Percentiles rank a stretch among this genome's conserved stretches.
Conservation (phyloP, 2,888 invertebrate species). For the Miltochrista miniata region DNA sequence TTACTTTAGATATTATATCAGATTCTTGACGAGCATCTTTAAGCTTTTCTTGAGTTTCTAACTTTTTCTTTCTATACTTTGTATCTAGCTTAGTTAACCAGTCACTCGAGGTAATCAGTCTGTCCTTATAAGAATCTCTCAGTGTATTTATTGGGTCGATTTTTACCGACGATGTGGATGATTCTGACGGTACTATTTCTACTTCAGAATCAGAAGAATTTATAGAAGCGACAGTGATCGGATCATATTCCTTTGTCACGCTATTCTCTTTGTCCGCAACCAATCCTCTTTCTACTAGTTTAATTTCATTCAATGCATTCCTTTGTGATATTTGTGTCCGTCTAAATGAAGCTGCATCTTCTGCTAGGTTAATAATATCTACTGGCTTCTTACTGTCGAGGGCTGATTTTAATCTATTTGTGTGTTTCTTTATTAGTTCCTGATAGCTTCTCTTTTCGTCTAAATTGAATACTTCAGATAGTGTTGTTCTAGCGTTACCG, state of each 20-base stretch:
- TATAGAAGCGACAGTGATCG: constrained; percentile 72
- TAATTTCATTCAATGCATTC: constrained; percentile 64
- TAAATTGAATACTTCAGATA: constrained; percentile 81
- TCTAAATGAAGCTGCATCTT: constrained; percentile 64
- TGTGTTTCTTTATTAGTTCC: constrained; percentile 75
- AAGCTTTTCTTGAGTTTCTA: constrained; percentile 70
- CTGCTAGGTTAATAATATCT: constrained; percentile 62
- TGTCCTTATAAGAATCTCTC: constrained; percentile 80
- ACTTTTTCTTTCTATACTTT: constrained; percentile 71
- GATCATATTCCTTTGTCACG: constrained; percentile 64
- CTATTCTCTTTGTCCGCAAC: constrained; percentile 55
- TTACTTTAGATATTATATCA: constrained; percentile 74
- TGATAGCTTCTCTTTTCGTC: constrained; percentile 83
- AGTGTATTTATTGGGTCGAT: constrained; percentile 82
- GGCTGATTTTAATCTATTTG: constrained; percentile 50
- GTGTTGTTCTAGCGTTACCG: constrained; percentile 62
- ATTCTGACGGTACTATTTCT: constrained; percentile 69
- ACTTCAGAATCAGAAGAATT: constrained; percentile 77
- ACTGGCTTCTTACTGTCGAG: constrained; percentile 44
- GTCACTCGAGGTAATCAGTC: constrained; percentile 71
- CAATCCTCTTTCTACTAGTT: constrained; percentile 57
- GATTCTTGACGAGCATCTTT: constrained; percentile 73
- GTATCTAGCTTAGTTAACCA: constrained; percentile 81
- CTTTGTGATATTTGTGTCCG: constrained; percentile 62
- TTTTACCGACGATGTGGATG: constrained; percentile 67